These are phyloP conservation scores for Temnothorax nylanderi DNA, from an alignment of 1,140 invertebrate genomes.

Conservation along the genomic window DNA sequence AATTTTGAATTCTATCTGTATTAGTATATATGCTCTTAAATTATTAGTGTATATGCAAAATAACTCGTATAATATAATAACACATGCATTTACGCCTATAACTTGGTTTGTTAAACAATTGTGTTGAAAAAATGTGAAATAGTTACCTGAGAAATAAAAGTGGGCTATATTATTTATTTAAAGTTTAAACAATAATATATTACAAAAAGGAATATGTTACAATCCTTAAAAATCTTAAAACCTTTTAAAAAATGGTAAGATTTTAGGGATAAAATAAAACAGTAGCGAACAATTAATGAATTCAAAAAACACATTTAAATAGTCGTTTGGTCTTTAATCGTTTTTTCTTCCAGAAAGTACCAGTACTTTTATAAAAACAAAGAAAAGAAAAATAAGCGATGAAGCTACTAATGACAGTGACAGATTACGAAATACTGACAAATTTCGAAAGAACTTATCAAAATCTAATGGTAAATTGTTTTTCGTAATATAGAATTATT, in stretches of 20 bases:
- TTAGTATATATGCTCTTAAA: too few species aligned
- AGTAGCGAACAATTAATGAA: neutral
- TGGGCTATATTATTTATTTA: too few species aligned
- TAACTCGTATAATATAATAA: too few species aligned
- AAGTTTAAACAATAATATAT: too few species aligned
- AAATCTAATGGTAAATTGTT: neutral
- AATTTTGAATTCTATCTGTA: too few species aligned
- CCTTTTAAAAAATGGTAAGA: neutral
- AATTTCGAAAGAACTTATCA: neutral
- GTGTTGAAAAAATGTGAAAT: too few species aligned
- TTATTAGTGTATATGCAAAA: too few species aligned
- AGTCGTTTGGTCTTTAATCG: neutral
- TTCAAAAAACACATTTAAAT: neutral
- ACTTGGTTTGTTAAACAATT: too few species aligned
- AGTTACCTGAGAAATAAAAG: too few species aligned
- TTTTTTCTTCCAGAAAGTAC: neutral
- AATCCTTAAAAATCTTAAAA: too few species aligned
- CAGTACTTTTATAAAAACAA: neutral
- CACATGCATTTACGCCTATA: too few species aligned
- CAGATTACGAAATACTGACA: neutral
- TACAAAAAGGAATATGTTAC: too few species aligned
- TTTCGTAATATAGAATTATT: neutral
- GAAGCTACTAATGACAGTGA: neutral
- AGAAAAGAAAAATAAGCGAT: neutral
- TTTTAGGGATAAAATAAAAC: neutral